A percentile compares a stretch with the other conserved stretches of the same genome.
Evolutionary conservation across 2,113 vertebrate species (phyloP).

Genomic region (Amphiprion percula): DNA sequence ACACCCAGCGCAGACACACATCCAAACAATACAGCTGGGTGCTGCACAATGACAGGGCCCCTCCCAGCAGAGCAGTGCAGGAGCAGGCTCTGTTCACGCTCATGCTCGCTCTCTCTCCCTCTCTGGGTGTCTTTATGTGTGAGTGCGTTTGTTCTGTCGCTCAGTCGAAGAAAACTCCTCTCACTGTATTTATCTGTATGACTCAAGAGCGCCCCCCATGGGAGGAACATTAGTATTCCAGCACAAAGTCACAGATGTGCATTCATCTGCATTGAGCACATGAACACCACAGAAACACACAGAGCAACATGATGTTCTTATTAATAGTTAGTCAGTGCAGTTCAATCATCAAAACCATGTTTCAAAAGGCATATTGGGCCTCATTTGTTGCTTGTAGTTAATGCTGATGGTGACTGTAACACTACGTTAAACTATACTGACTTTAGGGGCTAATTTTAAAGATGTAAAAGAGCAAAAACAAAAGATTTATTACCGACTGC

Average conservation of each 20-base stretch:
- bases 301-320: constrained; percentile 3
- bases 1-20: constrained; percentile 55
- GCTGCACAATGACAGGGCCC: constrained; percentile 61
- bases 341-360: constrained; percentile 11
- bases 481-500: no score
- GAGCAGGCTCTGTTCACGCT: neutral
- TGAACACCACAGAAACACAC: neutral
- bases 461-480: no score
- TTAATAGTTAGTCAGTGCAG: constrained; percentile 12
- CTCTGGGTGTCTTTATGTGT: constrained; percentile 33
- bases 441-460: no score
- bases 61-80: constrained; percentile 43
- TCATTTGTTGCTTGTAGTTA: no score
- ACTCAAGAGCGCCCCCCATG: constrained; percentile 83
- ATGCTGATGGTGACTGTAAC: no score
- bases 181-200: constrained; percentile 34
- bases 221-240: constrained; percentile 53
- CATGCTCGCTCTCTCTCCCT: constrained; percentile 12
- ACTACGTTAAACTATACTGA: no score
- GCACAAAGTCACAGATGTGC: neutral
- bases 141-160: constrained; percentile 53
- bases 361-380: neutral
- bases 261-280: neutral
- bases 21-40: constrained; percentile 72
- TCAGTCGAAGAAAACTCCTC: constrained; percentile 42